Percentiles rank a stretch among this genome's conserved stretches.
These are phyloP conservation scores for Helicoverpa zea DNA, from an alignment of 1,140 invertebrate genomes.

Conservation along the genomic window DNA sequence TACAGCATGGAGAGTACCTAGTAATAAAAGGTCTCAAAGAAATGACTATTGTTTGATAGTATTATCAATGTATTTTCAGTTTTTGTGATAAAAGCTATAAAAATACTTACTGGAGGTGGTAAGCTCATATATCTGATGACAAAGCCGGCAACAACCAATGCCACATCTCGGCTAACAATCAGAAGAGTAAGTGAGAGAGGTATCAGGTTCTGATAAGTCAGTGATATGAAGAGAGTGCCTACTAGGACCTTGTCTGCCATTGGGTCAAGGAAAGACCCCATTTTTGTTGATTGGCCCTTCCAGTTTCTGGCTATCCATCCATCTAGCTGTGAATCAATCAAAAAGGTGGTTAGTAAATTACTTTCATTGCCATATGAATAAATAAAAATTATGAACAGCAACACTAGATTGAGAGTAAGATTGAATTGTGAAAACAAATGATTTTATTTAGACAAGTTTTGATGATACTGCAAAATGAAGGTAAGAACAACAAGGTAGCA, in stretches of 20 bases:
- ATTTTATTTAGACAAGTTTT: neutral
- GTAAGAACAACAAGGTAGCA: neutral
- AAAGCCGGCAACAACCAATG: constrained; percentile 94
- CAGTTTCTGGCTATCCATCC: constrained; percentile 98
- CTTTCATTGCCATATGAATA: no score
- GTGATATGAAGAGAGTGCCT: constrained; percentile 94
- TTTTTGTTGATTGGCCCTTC: constrained; percentile 95
- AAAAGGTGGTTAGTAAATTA: neutral
- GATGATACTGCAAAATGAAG: no score
- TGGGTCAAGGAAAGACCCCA: constrained; percentile 98
- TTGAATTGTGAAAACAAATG: neutral
- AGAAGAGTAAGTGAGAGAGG: constrained; percentile 94
- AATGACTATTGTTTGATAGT: neutral
- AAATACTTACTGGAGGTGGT: constrained; percentile 92
- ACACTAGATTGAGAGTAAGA: no score
- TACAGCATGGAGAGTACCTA: neutral
- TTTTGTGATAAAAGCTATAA: neutral
- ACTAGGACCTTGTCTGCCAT: constrained; percentile 99
- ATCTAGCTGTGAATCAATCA: constrained; percentile 91
- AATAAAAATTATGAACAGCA: no score
- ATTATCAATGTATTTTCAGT: neutral
- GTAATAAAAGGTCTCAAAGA: neutral
- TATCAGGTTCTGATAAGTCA: constrained; percentile 95
- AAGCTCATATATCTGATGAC: constrained; percentile 96
- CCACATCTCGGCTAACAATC: constrained; percentile 94